These are phyloP conservation scores for Tuberolachnus salignus DNA, from an alignment of 2,888 invertebrate species.

Conservation along the genomic window DNA sequence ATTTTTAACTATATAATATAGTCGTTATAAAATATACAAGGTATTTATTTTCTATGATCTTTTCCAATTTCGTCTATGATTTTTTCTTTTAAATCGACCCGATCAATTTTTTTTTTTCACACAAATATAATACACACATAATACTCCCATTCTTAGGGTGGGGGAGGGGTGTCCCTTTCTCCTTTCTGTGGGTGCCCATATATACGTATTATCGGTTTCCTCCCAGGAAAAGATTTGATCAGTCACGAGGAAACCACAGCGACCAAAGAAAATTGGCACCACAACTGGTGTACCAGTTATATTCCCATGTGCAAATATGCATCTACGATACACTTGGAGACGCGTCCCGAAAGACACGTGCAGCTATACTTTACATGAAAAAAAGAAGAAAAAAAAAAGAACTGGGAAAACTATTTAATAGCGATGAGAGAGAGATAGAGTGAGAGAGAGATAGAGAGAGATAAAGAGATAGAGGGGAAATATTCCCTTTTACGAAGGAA, in stretches of 20 bases:
- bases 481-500: constrained; percentile 12
- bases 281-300: constrained; percentile 28
- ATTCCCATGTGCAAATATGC: constrained; percentile 39
- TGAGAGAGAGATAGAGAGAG: not conserved
- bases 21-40: too few relatives aligned
- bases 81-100: too few relatives aligned
- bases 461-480: not conserved
- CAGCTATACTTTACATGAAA: not conserved
- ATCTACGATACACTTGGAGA: constrained; percentile 31
- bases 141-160: too few relatives aligned
- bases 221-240: not conserved
- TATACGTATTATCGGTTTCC: too few relatives aligned
- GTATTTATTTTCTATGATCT: too few relatives aligned
- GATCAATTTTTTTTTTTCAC: too few relatives aligned
- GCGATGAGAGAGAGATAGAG: not conserved
- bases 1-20: too few relatives aligned
- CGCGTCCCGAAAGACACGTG: constrained; percentile 32
- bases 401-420: too few relatives aligned
- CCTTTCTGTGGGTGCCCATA: too few relatives aligned
- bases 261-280: constrained; percentile 35
- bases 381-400: not conserved
- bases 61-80: too few relatives aligned
- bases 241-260: not conserved
- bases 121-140: too few relatives aligned
- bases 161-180: too few relatives aligned